Evolutionary conservation across 2,113 vertebrate species (phyloP).

Genomic region (Hymenochirus boettgeri): DNA sequence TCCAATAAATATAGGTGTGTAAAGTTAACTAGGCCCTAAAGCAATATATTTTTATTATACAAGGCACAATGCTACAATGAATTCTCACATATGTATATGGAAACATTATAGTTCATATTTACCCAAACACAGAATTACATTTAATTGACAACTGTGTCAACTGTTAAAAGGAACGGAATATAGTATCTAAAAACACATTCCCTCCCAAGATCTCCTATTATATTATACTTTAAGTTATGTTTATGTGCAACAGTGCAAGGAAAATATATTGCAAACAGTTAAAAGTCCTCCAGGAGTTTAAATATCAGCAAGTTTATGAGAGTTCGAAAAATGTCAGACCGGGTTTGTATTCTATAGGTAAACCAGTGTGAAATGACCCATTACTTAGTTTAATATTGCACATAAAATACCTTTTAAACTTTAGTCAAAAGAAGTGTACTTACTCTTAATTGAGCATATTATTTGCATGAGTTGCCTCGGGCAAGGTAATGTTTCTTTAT

Average conservation of each 20-base stretch:
- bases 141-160: not conserved
- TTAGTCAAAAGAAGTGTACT: slow-evolving; percentile 31
- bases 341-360: slow-evolving; percentile 1
- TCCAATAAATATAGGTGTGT: no score
- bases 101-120: not conserved
- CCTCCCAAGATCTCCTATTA: not conserved
- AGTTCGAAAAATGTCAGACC: not conserved
- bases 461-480: slow-evolving; percentile 37
- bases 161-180: not conserved
- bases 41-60: not conserved
- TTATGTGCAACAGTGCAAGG: slow-evolving; percentile 38
- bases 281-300: slow-evolving; percentile 1
- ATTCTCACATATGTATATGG: not conserved
- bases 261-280: slow-evolving; percentile 1
- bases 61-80: not conserved
- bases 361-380: slow-evolving; percentile 4
- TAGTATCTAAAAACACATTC: not conserved
- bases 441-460: slow-evolving; percentile 31
- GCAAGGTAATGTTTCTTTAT: slow-evolving; percentile 13
- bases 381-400: slow-evolving; percentile 28
- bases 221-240: slow-evolving; percentile 28
- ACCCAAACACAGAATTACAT: not conserved
- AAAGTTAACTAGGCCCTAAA: not conserved
- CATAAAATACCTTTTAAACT: slow-evolving; percentile 21
- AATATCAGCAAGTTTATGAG: slow-evolving; percentile 4